Base-by-base conservation (phyloP, 1,140 invertebrate species). In the Chironomus striatipennis region DNA sequence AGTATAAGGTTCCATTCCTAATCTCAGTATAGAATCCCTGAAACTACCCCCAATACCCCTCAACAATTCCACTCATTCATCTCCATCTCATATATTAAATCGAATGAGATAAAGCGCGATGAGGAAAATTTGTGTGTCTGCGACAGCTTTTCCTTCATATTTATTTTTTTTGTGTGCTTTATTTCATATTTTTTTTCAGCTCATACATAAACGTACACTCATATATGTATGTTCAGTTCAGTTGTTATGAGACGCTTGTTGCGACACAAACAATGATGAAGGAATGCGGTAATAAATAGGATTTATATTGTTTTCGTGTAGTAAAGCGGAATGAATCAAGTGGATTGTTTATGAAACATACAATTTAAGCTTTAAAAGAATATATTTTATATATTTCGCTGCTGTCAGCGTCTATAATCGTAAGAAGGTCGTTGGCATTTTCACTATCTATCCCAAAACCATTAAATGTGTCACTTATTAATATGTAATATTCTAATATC, bases 251-350 rank as follows among this genome's bases (percentile, higher is more conserved):
- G n/a, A 57, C 47, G n/a, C 12, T 57, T 57, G 12, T 57, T n/a
- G n/a, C 47, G 12, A 57, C 12, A 57, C 47, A 57, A 57, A 57
- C 47, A n/a, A 57, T 57, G 47, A 57, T 57, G 47, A 12, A 57
- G 47, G 47, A 57, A 57, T 57, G 47, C 47, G 47, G 47, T 57
- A 57, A 57, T 57, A 57, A 57, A 10, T 57, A 70, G 65, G 65
- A 70, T 70, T 70, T 70, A 70, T 70, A 70, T 70, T 70, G 65
- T 70, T 70, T 70, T 70, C 65, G 65, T 70, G 65, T 20, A 70
- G 0, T 70, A 70, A 70, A 70, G 10, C 47, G 47, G 47, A 57
- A 57, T 57, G 47, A 57, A 57, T 15, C 8, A 10, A n/a, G 47
- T 57, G 47, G 24, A 34, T 34, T 34, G 24, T 34, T 34, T 34